Evolutionary conservation across 2,888 invertebrate genomes (phyloP), one percentile per base, ranked within the genome.

Genomic region (Zygaena filipendulae): DNA sequence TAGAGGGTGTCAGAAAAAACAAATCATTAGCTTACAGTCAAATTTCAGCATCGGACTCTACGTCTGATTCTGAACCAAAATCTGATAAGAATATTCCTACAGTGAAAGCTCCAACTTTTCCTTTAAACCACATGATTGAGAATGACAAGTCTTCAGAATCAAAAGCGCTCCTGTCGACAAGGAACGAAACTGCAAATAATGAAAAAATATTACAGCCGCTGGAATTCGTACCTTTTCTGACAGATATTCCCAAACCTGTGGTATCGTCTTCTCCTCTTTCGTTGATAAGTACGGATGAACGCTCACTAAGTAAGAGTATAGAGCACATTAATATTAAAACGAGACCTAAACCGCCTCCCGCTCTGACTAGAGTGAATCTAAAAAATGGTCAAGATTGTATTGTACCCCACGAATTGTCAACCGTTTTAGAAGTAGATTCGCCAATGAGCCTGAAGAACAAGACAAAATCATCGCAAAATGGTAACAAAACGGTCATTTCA

Each of bases 381-480:
- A 79, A 68, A 51, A 48, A 58, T 34, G 52, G 46, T 2, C 54
- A 62, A 35, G 71, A 68, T 20, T 39, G 45, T 30, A 35, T 69
- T n/a, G 40, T 62, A 27, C 79, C 80, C 0, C 87, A 87, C 45
- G 87, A 87, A 52, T 58, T 87, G 22, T 87, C 87, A 4, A 87
- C 87, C 2, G 87, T 87, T 22, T 60, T 84, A 1, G 87, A 88
- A 60, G 84, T 87, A 3, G 87, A 87, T 40, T 87, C 87, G 0
- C 86, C 87, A 1, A 82, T 81, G 42, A 85, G 86, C 30, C 63
- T 75, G 1, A 71, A 67, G 56, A 37, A 70, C 11, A 69, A 64
- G 52, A 64, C 43, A 28, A 54, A 57, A 23, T 53, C 62, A 11
- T 53, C 61, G 6, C 53, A 49, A 9, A 46, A 49, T 19, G 50